Percentiles rank a stretch among this genome's conserved stretches.
phyloP scores from a whole-genome alignment of 2,888 invertebrate genomes.

The Hypomecis punctinalis region DNA sequence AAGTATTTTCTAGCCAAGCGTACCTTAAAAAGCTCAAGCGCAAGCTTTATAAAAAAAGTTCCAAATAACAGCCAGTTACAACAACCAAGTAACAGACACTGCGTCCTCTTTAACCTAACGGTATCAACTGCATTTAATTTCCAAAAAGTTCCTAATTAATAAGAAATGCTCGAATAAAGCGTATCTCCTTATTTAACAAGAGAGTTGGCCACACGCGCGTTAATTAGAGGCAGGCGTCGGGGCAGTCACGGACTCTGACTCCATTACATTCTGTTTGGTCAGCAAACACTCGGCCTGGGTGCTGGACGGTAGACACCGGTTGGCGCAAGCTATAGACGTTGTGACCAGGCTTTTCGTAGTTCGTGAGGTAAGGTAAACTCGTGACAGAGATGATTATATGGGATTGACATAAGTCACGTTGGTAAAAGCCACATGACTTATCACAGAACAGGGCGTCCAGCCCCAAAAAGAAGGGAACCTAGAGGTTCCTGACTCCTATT shows the following conservation, averaged over 20 bases:
- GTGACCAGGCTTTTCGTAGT: too few species aligned
- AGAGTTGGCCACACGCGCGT: constrained; percentile 53
- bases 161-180: constrained; percentile 17
- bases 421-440: too few species aligned
- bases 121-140: neutral
- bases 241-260: constrained; percentile 46
- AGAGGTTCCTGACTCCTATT: too few species aligned
- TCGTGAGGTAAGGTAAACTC: too few species aligned
- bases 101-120: constrained; percentile 3
- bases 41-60: too few species aligned
- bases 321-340: constrained; percentile 1
- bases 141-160: constrained; percentile 17
- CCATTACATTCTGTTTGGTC: constrained; percentile 57
- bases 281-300: constrained; percentile 23
- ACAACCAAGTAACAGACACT: too few species aligned
- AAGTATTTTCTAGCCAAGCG: too few species aligned
- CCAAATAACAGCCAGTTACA: neutral
- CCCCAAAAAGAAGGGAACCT: too few species aligned
- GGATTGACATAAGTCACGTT: too few species aligned
- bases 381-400: too few species aligned
- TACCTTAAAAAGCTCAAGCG: too few species aligned
- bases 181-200: constrained; percentile 13
- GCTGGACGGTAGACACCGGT: neutral
- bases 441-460: too few species aligned
- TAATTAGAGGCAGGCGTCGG: constrained; percentile 57